A percentile compares a stretch with the other conserved stretches of the same genome.
Evolutionary conservation across 2,113 vertebrate species (phyloP).

Genomic region (Mellivora capensis): DNA sequence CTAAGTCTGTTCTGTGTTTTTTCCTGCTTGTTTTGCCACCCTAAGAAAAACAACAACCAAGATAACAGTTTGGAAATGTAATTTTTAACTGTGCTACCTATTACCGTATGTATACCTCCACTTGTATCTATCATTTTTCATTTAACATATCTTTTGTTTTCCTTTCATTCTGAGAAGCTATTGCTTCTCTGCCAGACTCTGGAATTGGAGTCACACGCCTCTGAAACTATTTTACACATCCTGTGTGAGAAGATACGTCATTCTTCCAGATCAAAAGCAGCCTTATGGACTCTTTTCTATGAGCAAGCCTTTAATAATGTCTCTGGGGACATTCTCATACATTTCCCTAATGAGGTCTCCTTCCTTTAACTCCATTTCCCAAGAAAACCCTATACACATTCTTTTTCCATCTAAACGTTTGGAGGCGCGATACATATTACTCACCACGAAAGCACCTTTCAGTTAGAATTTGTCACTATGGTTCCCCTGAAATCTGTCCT

Average conservation of each 20-base stretch:
- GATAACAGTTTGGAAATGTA: neutral
- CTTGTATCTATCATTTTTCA: neutral
- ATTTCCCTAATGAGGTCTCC: neutral
- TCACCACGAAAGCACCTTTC: no score
- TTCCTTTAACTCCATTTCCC: neutral
- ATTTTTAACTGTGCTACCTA: neutral
- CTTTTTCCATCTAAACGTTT: neutral
- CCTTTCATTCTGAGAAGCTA: neutral
- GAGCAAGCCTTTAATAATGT: neutral
- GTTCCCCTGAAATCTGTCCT: neutral
- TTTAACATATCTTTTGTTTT: neutral
- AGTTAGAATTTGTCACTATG: neutral
- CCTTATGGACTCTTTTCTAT: accelerated
- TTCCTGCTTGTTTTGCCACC: neutral
- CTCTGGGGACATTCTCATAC: neutral
- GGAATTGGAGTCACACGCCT: neutral
- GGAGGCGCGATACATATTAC: neutral
- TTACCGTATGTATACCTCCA: neutral
- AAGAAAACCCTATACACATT: neutral
- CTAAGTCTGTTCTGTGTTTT: neutral
- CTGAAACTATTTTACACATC: neutral
- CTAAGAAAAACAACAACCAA: neutral
- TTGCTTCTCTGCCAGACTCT: neutral
- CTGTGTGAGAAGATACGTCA: accelerated
- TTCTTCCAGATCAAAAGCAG: neutral